phyloP scores from a whole-genome alignment of 2,113 vertebrate species.

The Xyrauchen texanus region DNA sequence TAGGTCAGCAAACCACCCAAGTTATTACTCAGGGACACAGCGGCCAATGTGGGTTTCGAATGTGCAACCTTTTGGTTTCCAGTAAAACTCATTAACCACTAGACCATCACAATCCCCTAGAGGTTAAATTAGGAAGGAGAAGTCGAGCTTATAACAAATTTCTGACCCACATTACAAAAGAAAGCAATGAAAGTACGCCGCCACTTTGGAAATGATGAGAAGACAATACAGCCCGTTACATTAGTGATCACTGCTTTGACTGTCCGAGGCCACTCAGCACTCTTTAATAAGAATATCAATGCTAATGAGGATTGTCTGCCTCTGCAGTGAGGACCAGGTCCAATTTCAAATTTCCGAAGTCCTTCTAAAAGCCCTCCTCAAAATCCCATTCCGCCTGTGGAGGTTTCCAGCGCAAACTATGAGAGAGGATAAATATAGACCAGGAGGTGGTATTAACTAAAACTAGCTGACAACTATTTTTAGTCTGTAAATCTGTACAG shows the following conservation, averaged over 20 bases:
- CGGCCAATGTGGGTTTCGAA: too few relatives aligned
- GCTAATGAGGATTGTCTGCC: neutral
- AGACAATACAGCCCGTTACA: neutral
- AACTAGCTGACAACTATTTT: constrained; percentile 54
- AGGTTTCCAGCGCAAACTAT: constrained; percentile 40
- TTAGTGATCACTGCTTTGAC: neutral
- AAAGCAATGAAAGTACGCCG: neutral
- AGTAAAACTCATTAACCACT: too few relatives aligned
- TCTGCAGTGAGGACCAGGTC: neutral
- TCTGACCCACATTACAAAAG: neutral
- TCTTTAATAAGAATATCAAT: neutral
- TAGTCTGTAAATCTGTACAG: constrained; percentile 54
- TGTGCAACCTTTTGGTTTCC: too few relatives aligned
- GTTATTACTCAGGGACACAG: too few relatives aligned
- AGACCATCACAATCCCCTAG: too few relatives aligned
- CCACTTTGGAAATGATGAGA: neutral
- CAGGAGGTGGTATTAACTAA: constrained; percentile 51
- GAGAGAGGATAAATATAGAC: constrained; percentile 45
- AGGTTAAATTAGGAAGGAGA: neutral
- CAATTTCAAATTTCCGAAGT: neutral
- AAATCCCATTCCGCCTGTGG: neutral
- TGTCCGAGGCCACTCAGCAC: neutral
- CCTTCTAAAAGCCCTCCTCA: neutral
- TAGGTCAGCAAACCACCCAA: too few relatives aligned
- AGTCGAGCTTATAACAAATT: neutral